Evolutionary conservation across 2,797 vertebrate genomes (phyloP).

Genomic region (Ciconia nigra): DNA sequence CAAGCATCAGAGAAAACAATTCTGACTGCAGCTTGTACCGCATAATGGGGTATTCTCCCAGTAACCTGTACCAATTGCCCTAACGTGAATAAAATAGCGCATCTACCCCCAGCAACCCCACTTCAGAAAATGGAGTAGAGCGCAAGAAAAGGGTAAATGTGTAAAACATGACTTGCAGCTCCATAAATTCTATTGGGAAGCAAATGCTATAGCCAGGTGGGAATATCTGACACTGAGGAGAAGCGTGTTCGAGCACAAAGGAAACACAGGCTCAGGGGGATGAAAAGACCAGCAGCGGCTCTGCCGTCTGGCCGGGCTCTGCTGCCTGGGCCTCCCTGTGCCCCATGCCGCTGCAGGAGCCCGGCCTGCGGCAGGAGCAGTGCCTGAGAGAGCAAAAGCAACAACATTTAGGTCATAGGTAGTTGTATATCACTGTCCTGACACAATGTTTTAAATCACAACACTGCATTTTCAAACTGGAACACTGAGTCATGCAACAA

Average conservation of each 20-base stretch:
- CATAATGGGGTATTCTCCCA: neutral
- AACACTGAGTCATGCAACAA: conserved; percentile 50
- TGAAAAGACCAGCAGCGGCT: neutral
- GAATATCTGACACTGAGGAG: neutral
- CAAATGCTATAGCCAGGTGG: neutral
- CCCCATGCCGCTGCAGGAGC: neutral
- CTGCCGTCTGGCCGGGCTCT: neutral
- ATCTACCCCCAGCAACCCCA: neutral
- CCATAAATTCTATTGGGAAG: neutral
- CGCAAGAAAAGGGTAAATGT: neutral
- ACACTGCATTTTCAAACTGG: neutral
- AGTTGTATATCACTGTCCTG: conserved; percentile 6
- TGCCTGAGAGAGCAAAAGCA: neutral
- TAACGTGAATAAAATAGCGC: neutral
- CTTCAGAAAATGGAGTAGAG: neutral
- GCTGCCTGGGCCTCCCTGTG: accelerated
- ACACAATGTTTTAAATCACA: neutral
- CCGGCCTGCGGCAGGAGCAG: accelerated
- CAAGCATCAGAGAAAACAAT: neutral
- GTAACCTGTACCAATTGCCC: neutral
- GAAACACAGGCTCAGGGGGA: accelerated
- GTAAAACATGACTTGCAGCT: neutral
- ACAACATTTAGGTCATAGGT: neutral
- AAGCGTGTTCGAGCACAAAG: neutral
- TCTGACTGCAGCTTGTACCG: neutral